phyloP scores from a whole-genome alignment of 1,140 invertebrate species.

The Heterodera schachtii region DNA sequence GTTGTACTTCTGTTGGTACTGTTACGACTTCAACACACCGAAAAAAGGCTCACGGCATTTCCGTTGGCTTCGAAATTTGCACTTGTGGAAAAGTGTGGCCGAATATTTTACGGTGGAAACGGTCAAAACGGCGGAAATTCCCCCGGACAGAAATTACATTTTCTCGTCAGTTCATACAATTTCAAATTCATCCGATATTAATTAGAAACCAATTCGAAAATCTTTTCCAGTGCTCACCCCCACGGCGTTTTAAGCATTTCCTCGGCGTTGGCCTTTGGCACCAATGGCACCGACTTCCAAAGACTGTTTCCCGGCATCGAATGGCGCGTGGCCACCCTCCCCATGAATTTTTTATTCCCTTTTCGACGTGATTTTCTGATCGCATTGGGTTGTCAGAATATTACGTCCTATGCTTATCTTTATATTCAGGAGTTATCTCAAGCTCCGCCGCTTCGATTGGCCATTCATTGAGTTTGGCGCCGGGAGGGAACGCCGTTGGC shows the following conservation, averaged over 20 bases:
- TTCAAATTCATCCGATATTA: background rate
- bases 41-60: slow-evolving; percentile 8
- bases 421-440: slow-evolving; percentile 15
- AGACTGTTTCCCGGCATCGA: slow-evolving; percentile 7
- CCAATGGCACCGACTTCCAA: slow-evolving; percentile 12
- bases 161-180: background rate
- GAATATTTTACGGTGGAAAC: slow-evolving; percentile 21
- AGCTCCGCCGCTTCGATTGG: slow-evolving; percentile 1
- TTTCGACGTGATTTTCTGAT: slow-evolving; percentile 16
- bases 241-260: slow-evolving; percentile 18
- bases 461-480: slow-evolving; percentile 13
- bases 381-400: slow-evolving; percentile 7
- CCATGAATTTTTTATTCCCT: slow-evolving; percentile 22
- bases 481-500: slow-evolving; percentile 12
- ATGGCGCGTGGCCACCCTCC: slow-evolving; percentile 15
- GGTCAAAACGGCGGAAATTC: slow-evolving; percentile 14
- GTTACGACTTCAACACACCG: slow-evolving; percentile 19
- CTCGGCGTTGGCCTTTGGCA: slow-evolving; percentile 16
- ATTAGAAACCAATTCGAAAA: background rate
- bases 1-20: slow-evolving; percentile 6
- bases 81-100: slow-evolving; percentile 17
- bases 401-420: background rate
- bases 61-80: slow-evolving; percentile 8
- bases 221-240: slow-evolving; percentile 13
- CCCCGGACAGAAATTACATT: slow-evolving; percentile 16